phyloP scores from a whole-genome alignment of 2,797 vertebrate genomes.

The Miichthys miiuy region DNA sequence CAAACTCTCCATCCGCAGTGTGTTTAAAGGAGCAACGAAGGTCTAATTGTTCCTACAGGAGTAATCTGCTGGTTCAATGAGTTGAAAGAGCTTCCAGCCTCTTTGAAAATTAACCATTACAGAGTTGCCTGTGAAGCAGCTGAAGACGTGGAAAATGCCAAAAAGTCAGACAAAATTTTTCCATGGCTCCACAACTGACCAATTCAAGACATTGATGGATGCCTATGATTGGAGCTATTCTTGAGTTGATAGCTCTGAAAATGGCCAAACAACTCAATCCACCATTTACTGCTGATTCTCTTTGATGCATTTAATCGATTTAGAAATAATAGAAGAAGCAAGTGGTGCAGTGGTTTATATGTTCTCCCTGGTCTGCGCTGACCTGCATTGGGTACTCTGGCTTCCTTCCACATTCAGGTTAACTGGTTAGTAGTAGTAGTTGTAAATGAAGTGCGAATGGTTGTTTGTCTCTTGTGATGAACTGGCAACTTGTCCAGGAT shows the following conservation, averaged over 20 bases:
- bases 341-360: no score
- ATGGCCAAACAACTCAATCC: neutral
- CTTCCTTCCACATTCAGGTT: no score
- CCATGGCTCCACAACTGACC: neutral
- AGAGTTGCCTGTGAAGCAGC: neutral
- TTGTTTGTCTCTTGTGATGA: no score
- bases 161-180: neutral
- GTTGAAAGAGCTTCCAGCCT: neutral
- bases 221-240: neutral
- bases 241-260: neutral
- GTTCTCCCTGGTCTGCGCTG: no score
- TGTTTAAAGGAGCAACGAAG: neutral
- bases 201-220: neutral
- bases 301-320: neutral
- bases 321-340: neutral
- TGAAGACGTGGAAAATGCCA: neutral
- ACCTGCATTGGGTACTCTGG: no score
- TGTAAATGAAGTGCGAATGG: no score
- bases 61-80: conserved; percentile 13
- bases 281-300: neutral
- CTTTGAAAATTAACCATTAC: neutral
- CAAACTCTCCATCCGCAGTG: neutral
- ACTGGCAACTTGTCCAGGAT: no score
- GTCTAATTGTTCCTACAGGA: neutral
- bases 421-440: no score